These are phyloP conservation scores for Macquaria ambigua DNA, from an alignment of 2,113 vertebrate species.

Conservation along the genomic window DNA sequence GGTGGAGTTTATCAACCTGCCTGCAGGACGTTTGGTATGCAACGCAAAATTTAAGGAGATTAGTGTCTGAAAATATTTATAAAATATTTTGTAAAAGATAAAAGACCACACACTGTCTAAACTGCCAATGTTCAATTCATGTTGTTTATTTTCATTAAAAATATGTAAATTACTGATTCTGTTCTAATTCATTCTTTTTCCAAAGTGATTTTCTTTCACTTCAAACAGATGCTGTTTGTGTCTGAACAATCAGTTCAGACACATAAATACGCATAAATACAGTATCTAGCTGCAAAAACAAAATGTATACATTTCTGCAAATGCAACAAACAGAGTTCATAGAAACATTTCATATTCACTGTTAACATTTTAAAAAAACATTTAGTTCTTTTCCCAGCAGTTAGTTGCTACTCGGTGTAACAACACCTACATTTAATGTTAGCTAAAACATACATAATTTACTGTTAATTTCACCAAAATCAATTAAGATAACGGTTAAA, in stretches of 20 bases:
- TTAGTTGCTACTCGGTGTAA: too few species aligned
- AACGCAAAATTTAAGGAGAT: not conserved
- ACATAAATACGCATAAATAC: too few species aligned
- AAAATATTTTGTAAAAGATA: slow-evolving; percentile 29
- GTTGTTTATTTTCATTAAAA: slow-evolving; percentile 70
- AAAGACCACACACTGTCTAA: slow-evolving; percentile 57
- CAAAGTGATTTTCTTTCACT: not conserved
- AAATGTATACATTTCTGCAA: not conserved
- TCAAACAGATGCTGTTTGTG: not conserved
- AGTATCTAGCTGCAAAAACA: not conserved
- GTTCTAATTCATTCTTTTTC: not conserved
- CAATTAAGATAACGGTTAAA: too few species aligned
- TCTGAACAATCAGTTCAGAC: not conserved
- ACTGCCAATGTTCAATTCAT: slow-evolving; percentile 36
- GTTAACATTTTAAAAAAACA: too few species aligned
- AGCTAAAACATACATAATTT: too few species aligned
- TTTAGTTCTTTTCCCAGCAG: too few species aligned
- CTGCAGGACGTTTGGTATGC: not conserved
- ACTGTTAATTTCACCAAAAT: too few species aligned
- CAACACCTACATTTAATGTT: too few species aligned
- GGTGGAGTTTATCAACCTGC: not conserved
- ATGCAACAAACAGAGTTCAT: not conserved
- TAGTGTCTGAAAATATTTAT: slow-evolving; percentile 14
- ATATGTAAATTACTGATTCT: slow-evolving; percentile 3
- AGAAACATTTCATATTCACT: not conserved